Evolutionary conservation across 1,140 invertebrate species (phyloP), one percentile per base, ranked within the genome.

Genomic region (Conopomorpha cramerella): DNA sequence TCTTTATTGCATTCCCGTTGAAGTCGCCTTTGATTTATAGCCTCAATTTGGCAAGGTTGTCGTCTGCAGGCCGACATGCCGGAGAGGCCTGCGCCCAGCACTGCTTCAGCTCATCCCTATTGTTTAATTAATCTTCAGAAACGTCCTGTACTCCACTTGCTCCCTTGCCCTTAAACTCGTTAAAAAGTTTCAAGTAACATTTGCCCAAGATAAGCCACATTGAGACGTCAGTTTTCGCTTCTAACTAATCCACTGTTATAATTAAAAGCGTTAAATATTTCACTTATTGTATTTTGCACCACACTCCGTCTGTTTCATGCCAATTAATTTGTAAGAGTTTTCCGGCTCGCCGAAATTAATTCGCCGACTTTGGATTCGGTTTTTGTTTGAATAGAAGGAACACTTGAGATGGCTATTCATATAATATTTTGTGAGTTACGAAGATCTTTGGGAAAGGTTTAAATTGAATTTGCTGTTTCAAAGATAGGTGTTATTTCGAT

Each of bases 101-200:
- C 64, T 60, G 70, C 70, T n/a, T n/a, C n/a, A n/a, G n/a, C n/a
- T n/a, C n/a, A n/a, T n/a, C n/a, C n/a, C n/a, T 68, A 70, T 72
- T 72, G 70, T 74, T 74, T 74, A 74, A 74, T 74, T 74, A 74
- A 74, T 74, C 70, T 72, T 66, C n/a, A n/a, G n/a, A n/a, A n/a
- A 23, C 10, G 19, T 23, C 19, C 10, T 68, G 64, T 66, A 74
- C 61, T 74, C 71, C 65, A 71, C 63, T 74, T 52, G 58, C 58
- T 47, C 63, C 70, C n/a, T n/a, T n/a, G n/a, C 72, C 67, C 72
- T 70, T 72, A 70, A 74, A 74, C 70, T 74, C 70, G 70, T 74
- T 74, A 74, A 74, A 74, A 74, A 63, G 72, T 74, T 58, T 65
- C 64, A 70, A 66, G 70, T 63, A 74, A 74, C 70, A 74, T 74